Evolutionary conservation across 2,113 vertebrate genomes (phyloP), one percentile per base, ranked within the genome.

Genomic region (Prunella fulvescens): DNA sequence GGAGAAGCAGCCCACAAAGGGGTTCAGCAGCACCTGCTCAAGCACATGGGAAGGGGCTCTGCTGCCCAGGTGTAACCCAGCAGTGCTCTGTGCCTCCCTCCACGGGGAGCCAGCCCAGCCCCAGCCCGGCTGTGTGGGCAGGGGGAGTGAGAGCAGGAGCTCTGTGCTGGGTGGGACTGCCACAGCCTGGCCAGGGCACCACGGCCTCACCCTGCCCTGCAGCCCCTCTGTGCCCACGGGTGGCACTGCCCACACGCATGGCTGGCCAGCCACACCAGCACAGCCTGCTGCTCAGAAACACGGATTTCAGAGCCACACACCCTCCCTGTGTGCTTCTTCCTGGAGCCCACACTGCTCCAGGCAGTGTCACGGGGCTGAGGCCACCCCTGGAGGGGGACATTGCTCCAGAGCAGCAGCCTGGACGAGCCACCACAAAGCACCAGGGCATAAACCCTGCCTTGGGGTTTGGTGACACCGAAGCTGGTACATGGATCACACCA

Each of bases 211-310:
- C 31, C n/a, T 3, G 6, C 10, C 9, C 35, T 3, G 47, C 37
- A 37, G 40, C 7, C 11, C 13, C 51, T 26, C 17, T 9, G 3
- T 6, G 31, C 31, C 44, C 6, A 19, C 1, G 4, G 26, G 5
- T 5, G 11, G 28, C 5, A 3, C 2, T 3, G 17, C 33, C 35
- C 53, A 7, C 0, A 1, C 2, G 17, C 9, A 3, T 0, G 4
- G 37, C 39, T 56, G 22, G 12, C 40, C n/a, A 9, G 31, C 4
- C 33, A 5, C 25, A 8, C 1, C 0, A 33, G 28, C 4, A 6
- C 16, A 3, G 28, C 10, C 31, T 11, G 10, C 39, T 50, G 6
- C 69, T 24, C 10, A 5, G 8, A 12, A 3, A 0, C 6, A 1
- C 0, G 2, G 19, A 25, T 40, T 45, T 7, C 4, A 50, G 18